Percentiles rank a stretch among this genome's conserved stretches.
These are phyloP conservation scores for Odontophorus gujanensis DNA, from an alignment of 2,113 vertebrate genomes.

Conservation along the genomic window DNA sequence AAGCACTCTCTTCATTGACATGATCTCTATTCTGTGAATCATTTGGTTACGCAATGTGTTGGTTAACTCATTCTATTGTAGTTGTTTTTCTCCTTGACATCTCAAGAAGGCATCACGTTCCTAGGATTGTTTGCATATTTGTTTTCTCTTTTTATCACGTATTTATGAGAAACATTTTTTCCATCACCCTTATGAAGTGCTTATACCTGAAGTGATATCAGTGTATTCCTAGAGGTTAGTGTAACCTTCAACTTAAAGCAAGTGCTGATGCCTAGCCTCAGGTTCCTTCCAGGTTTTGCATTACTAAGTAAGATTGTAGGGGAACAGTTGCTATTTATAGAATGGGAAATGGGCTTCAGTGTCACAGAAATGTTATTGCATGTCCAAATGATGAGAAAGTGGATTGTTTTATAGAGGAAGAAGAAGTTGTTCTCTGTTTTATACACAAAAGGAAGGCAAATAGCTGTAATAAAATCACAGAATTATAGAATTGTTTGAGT, in stretches of 20 bases:
- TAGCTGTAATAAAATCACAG: background rate
- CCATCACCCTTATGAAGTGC: constrained; percentile 18
- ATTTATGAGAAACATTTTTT: constrained; percentile 37
- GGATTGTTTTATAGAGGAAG: constrained; percentile 38
- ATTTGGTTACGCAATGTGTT: background rate
- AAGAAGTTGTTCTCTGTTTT: constrained; percentile 46
- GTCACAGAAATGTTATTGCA: constrained; percentile 66
- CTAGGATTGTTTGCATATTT: constrained; percentile 19
- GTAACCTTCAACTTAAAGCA: constrained; percentile 54
- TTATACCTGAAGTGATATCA: constrained; percentile 56
- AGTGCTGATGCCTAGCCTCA: background rate
- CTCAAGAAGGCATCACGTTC: constrained; percentile 21
- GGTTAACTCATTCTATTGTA: background rate
- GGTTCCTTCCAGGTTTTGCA: constrained; percentile 44
- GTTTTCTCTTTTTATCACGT: constrained; percentile 29
- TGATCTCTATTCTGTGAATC: background rate
- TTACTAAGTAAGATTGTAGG: constrained; percentile 16
- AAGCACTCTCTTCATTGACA: background rate
- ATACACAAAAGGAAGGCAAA: background rate
- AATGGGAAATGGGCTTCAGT: constrained; percentile 55
- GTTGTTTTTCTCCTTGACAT: background rate
- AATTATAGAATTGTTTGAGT: too few species aligned
- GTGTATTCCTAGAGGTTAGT: constrained; percentile 26
- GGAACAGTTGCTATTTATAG: constrained; percentile 49
- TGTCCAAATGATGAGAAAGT: constrained; percentile 61